Evolutionary conservation across 2,888 invertebrate genomes (phyloP).

Genomic region (Athalia circularis): DNA sequence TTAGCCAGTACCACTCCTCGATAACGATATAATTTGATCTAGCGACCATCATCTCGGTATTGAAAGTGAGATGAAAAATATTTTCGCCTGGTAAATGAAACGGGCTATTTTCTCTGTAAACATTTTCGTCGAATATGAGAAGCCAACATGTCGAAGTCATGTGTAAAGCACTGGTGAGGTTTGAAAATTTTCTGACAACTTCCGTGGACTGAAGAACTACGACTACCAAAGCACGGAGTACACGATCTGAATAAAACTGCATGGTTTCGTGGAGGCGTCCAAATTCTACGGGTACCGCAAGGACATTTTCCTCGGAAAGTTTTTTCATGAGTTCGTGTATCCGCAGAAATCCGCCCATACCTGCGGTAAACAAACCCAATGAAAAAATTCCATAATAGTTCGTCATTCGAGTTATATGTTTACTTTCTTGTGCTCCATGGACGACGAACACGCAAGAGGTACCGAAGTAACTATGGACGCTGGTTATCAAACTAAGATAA

Average conservation of each 20-base stretch:
- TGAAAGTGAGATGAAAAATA: constrained; percentile 57
- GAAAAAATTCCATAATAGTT: neutral
- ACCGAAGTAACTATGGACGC: constrained; percentile 16
- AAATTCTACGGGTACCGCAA: neutral
- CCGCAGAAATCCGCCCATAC: neutral
- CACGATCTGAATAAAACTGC: constrained; percentile 43
- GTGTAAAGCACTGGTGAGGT: constrained; percentile 44
- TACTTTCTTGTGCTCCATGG: constrained; percentile 10
- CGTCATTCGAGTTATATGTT: neutral
- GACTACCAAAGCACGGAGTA: constrained; percentile 58
- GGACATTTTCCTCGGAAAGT: constrained; percentile 5
- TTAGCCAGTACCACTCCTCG: constrained; percentile 62
- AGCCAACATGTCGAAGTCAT: constrained; percentile 61
- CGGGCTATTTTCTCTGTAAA: constrained; percentile 46
- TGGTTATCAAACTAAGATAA: neutral
- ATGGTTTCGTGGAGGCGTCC: constrained; percentile 1
- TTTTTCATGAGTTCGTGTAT: neutral
- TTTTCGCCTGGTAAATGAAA: constrained; percentile 53
- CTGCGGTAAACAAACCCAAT: neutral
- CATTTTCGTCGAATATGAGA: constrained; percentile 57
- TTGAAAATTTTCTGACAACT: constrained; percentile 53
- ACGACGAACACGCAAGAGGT: constrained; percentile 28
- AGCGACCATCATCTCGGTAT: constrained; percentile 62
- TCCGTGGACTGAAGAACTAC: constrained; percentile 53
- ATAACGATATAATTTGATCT: constrained; percentile 55